phyloP scores from a whole-genome alignment of 2,888 invertebrate species.

The Chrysodeixis includens region DNA sequence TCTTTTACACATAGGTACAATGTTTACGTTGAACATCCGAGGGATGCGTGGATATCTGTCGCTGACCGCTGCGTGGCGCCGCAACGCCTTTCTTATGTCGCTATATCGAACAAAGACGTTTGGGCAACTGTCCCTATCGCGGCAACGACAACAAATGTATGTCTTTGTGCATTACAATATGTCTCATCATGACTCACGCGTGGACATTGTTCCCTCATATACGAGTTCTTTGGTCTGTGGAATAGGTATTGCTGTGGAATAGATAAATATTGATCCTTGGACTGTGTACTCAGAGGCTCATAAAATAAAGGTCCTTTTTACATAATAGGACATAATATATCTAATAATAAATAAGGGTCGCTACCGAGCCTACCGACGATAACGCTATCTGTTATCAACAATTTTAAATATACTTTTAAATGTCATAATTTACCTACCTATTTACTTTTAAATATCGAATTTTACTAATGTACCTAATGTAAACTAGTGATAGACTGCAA shows the following conservation, averaged over 20 bases:
- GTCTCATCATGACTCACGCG: slow-evolving; percentile 44
- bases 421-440: too few species aligned
- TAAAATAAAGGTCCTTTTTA: not conserved
- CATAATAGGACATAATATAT: not conserved
- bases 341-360: not conserved
- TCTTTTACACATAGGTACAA: not conserved
- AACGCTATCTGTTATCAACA: not conserved
- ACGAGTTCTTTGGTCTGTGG: slow-evolving; percentile 38
- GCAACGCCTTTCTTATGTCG: not conserved
- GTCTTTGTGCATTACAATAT: slow-evolving; percentile 44
- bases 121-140: slow-evolving; percentile 36
- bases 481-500: not conserved
- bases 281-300: not conserved
- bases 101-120: slow-evolving; percentile 40
- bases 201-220: slow-evolving; percentile 48
- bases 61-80: not conserved
- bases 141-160: slow-evolving; percentile 22
- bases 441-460: too few species aligned
- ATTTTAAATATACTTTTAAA: not conserved
- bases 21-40: not conserved
- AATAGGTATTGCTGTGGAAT: slow-evolving; percentile 24
- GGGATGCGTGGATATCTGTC: slow-evolving; percentile 8
- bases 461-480: not conserved
- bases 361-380: too few species aligned
- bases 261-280: slow-evolving; percentile 24